Conservation (phyloP, 2,888 invertebrate genomes). For the Mythimna albipuncta region DNA sequence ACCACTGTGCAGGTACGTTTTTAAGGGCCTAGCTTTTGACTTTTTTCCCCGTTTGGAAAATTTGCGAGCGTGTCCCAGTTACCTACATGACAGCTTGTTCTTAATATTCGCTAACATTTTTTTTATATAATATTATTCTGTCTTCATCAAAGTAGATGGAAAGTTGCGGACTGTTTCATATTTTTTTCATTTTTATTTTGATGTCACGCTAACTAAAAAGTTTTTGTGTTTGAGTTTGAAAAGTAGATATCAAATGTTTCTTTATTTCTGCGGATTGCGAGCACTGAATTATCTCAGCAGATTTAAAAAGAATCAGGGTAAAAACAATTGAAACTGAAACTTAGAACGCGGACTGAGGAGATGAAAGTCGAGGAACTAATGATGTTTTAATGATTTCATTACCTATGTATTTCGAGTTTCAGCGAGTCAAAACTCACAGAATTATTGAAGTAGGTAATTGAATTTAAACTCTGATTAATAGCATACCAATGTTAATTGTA, state of each 20-base stretch:
- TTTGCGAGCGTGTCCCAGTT: slow-evolving; percentile 52
- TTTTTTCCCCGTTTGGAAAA: slow-evolving; percentile 56
- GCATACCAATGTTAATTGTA: background rate
- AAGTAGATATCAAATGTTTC: slow-evolving; percentile 32
- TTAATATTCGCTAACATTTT: slow-evolving; percentile 38
- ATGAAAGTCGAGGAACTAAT: slow-evolving; percentile 1
- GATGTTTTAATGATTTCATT: slow-evolving; percentile 25
- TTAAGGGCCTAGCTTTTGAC: slow-evolving; percentile 59
- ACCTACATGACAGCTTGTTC: slow-evolving; percentile 53
- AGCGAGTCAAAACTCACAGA: slow-evolving; percentile 5
- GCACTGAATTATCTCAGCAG: slow-evolving; percentile 10
- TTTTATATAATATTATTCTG: slow-evolving; percentile 32
- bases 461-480: slow-evolving; percentile 23
- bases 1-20: slow-evolving; percentile 66
- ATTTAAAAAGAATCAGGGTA: slow-evolving; percentile 13
- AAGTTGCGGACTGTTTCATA: slow-evolving; percentile 22
- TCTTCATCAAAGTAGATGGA: slow-evolving; percentile 27
- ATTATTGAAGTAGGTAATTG: slow-evolving; percentile 12
- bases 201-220: slow-evolving; percentile 35
- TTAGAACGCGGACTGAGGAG: background rate
- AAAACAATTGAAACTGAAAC: slow-evolving; percentile 3
- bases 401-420: background rate
- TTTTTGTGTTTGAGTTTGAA: slow-evolving; percentile 37
- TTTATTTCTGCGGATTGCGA: slow-evolving; percentile 12
- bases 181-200: slow-evolving; percentile 42